Evolutionary conservation across 2,113 vertebrate genomes (phyloP).

Genomic region (Leptobrachium ailaonicum): DNA sequence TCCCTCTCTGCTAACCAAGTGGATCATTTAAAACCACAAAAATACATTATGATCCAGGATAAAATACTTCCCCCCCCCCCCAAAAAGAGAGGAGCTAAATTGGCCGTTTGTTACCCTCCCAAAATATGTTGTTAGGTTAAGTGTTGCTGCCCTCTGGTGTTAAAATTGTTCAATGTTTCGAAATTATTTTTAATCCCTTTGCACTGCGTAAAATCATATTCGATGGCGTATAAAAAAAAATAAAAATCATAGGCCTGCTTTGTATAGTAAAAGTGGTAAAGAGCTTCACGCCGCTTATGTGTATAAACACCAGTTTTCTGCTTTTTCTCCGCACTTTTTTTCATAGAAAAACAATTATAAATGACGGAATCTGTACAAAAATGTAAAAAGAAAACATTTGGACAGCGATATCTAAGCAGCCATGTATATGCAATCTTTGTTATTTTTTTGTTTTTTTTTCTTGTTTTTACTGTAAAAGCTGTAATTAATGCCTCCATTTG

Average conservation of each 20-base stretch:
- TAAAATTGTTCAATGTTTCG: constrained; percentile 57
- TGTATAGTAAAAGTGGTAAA: constrained; percentile 77
- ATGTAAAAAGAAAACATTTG: constrained; percentile 80
- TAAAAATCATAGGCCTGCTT: constrained; percentile 60
- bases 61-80: constrained; percentile 53
- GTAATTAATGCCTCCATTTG: constrained; percentile 76
- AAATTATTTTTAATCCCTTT: constrained; percentile 73
- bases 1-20: neutral
- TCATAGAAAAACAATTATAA: constrained; percentile 79
- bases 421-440: constrained; percentile 73
- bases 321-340: constrained; percentile 18
- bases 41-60: constrained; percentile 56
- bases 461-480: constrained; percentile 65
- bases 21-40: neutral
- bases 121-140: neutral
- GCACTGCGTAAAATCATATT: constrained; percentile 73
- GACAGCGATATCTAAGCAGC: constrained; percentile 81
- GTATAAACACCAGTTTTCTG: constrained; percentile 79
- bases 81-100: constrained; percentile 59
- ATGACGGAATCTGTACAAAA: constrained; percentile 87
- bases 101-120: constrained; percentile 65
- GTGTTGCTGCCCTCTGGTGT: neutral
- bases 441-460: constrained; percentile 10
- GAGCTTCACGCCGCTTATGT: constrained; percentile 77
- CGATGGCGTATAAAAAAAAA: constrained; percentile 66